A percentile compares a stretch with the other conserved stretches of the same genome.
These are phyloP conservation scores for Eilema sororculum DNA, from an alignment of 2,888 invertebrate genomes.

Conservation along the genomic window DNA sequence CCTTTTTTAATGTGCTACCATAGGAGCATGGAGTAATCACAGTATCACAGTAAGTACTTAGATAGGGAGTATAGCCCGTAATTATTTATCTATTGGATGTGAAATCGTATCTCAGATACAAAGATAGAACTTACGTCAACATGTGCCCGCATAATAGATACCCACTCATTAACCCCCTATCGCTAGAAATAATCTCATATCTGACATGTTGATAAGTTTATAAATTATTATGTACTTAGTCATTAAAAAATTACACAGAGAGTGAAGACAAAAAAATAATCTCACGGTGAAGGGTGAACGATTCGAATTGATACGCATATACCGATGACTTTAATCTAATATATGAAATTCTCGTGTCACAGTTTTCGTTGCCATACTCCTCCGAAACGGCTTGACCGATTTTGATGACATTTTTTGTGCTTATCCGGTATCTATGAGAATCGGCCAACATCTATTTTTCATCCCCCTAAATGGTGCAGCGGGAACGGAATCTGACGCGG, in stretches of 20 bases:
- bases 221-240: constrained; percentile 1
- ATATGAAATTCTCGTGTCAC: too few species aligned
- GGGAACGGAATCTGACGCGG: too few species aligned
- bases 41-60: neutral
- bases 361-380: too few species aligned
- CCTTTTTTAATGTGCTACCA: too few species aligned
- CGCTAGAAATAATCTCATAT: constrained; percentile 12
- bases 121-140: neutral
- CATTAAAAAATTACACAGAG: neutral
- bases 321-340: neutral
- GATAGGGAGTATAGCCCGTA: neutral
- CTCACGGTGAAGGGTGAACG: neutral
- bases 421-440: too few species aligned
- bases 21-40: too few species aligned
- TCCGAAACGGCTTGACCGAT: too few species aligned
- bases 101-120: neutral
- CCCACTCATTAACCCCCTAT: neutral
- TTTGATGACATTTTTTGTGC: too few species aligned
- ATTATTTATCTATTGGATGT: neutral
- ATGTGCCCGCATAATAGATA: constrained; percentile 1
- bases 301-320: neutral
- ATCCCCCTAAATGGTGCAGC: too few species aligned
- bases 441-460: too few species aligned
- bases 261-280: neutral
- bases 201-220: constrained; percentile 1